These are phyloP conservation scores for Aramus guarauna DNA, from an alignment of 2,113 vertebrate genomes.

Conservation along the genomic window DNA sequence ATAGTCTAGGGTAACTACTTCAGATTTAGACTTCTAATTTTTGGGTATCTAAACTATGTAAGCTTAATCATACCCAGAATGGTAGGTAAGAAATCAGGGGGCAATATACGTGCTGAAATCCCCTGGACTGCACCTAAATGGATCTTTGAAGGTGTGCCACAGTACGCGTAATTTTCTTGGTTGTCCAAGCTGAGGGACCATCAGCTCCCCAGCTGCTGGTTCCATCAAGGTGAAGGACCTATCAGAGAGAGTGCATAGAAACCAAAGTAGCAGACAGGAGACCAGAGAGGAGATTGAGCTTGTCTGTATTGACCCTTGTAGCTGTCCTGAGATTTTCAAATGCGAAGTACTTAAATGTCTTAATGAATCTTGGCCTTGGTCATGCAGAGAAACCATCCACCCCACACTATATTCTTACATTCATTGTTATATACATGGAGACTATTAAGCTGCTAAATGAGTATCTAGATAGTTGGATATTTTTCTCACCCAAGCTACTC, in stretches of 20 bases:
- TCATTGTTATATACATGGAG: background rate
- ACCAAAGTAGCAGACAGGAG: background rate
- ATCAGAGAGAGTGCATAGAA: background rate
- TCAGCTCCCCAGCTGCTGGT: background rate
- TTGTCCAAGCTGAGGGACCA: background rate
- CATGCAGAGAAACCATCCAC: background rate
- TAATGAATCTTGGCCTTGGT: background rate
- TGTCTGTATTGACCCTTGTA: background rate
- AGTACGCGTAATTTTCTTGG: background rate
- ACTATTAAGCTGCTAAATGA: background rate
- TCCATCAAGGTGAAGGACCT: background rate
- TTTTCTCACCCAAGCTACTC: background rate
- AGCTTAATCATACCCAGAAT: background rate
- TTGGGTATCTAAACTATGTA: background rate
- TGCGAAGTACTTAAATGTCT: background rate
- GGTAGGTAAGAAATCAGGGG: background rate
- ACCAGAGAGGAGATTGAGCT: background rate
- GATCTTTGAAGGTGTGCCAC: background rate
- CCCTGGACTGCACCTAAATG: background rate
- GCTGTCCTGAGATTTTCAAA: background rate
- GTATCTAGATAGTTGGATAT: background rate
- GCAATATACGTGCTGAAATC: background rate
- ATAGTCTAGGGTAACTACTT: background rate
- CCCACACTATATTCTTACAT: background rate
- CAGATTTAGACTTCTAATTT: background rate